Evolutionary conservation across 2,888 invertebrate species (phyloP).

Genomic region (Eilema depressum): DNA sequence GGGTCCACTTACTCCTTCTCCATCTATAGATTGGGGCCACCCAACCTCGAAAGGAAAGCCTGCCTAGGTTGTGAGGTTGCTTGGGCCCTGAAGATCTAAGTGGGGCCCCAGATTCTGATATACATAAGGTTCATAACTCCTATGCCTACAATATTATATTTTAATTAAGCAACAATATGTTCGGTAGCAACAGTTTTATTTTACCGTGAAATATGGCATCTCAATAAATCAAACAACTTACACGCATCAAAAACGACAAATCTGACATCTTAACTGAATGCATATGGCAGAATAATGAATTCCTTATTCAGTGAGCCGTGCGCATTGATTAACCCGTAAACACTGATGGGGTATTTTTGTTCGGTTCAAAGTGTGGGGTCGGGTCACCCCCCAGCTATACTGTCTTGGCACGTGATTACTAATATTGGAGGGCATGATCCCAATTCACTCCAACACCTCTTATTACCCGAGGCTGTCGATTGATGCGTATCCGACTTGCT

Average conservation of each 20-base stretch:
- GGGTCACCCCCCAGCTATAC: slow-evolving; percentile 64
- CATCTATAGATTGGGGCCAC: background rate
- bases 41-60: background rate
- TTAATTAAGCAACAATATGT: background rate
- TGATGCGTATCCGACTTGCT: slow-evolving; percentile 66
- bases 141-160: background rate
- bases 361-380: slow-evolving; percentile 66
- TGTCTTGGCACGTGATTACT: slow-evolving; percentile 78
- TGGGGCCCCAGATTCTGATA: background rate
- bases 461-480: slow-evolving; percentile 69
- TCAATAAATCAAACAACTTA: slow-evolving; percentile 20
- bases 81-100: background rate
- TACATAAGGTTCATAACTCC: background rate
- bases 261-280: slow-evolving; percentile 48
- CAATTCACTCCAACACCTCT: slow-evolving; percentile 74
- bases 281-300: slow-evolving; percentile 64
- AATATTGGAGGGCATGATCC: slow-evolving; percentile 77
- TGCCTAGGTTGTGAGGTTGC: background rate
- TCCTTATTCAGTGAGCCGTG: slow-evolving; percentile 61
- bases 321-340: slow-evolving; percentile 76
- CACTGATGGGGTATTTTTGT: slow-evolving; percentile 73
- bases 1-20: background rate
- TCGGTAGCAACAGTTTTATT: background rate
- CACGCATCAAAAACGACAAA: slow-evolving; percentile 19
- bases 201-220: background rate